Conservation (phyloP, 2,888 invertebrate species). For the Meandrusa payeni region DNA sequence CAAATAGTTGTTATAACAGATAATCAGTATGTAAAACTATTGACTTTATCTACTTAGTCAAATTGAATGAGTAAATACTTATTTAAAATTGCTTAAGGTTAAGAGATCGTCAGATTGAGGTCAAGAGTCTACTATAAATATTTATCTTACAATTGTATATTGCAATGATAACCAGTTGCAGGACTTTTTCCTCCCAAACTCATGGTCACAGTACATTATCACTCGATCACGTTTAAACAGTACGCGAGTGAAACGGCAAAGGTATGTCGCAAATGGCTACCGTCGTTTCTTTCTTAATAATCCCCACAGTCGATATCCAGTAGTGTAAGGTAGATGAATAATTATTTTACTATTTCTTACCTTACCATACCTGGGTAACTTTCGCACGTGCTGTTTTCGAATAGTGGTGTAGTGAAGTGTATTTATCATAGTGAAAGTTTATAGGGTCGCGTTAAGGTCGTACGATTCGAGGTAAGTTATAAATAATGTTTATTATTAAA, state of each 20-base stretch:
- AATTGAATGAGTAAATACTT: too few relatives aligned
- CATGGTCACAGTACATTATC: conserved; percentile 10
- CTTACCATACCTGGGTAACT: background rate
- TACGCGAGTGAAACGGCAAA: conserved; percentile 18
- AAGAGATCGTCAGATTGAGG: too few relatives aligned
- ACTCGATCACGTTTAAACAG: conserved; percentile 9
- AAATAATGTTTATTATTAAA: background rate
- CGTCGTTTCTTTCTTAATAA: conserved; percentile 3
- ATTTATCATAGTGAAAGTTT: background rate
- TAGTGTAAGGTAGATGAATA: conserved; percentile 14
- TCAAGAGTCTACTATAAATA: too few relatives aligned
- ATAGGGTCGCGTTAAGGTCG: too few relatives aligned
- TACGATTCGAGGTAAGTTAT: background rate
- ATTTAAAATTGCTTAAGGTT: too few relatives aligned
- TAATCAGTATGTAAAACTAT: too few relatives aligned
- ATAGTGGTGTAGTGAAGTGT: background rate
- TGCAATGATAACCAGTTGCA: background rate
- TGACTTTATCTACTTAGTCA: too few relatives aligned
- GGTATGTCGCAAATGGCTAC: conserved; percentile 14
- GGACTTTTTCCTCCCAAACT: conserved; percentile 6
- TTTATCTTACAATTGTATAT: too few relatives aligned
- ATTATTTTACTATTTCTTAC: background rate
- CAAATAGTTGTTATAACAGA: too few relatives aligned
- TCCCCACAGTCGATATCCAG: background rate
- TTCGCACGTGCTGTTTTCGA: background rate